These are phyloP conservation scores for Mionectes olivaceus DNA, from an alignment of 2,797 vertebrate species.

Conservation along the genomic window DNA sequence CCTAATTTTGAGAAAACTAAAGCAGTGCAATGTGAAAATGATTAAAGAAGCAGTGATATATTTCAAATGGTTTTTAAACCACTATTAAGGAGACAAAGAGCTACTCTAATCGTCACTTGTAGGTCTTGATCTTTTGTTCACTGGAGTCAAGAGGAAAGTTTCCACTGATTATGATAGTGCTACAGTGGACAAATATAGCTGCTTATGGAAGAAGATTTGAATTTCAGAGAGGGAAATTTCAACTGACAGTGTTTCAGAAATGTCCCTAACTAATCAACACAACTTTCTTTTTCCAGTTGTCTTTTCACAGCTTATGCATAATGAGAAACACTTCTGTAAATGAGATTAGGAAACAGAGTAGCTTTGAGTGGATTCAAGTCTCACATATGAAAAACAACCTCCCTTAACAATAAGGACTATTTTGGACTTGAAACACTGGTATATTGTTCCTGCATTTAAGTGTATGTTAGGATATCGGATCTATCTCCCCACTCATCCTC, in stretches of 20 bases:
- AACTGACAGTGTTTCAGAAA: not conserved
- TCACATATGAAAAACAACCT: not conserved
- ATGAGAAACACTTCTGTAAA: constrained; percentile 37
- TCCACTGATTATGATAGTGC: not conserved
- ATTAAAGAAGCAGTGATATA: not conserved
- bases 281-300: not conserved
- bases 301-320: constrained; percentile 15
- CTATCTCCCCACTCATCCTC: not conserved
- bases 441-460: not conserved
- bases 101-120: not conserved
- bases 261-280: constrained; percentile 59
- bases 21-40: not conserved
- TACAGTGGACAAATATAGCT: not conserved
- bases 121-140: not conserved
- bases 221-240: constrained; percentile 14
- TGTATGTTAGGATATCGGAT: not conserved
- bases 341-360: constrained; percentile 27
- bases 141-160: not conserved
- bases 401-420: not conserved
- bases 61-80: not conserved
- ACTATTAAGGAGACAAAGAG: not conserved
- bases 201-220: not conserved
- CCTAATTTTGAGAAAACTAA: not conserved
- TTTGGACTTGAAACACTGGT: constrained; percentile 1
- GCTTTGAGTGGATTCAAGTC: not conserved